Conservation (phyloP, 2,113 vertebrate genomes). For the Platanista minor region DNA sequence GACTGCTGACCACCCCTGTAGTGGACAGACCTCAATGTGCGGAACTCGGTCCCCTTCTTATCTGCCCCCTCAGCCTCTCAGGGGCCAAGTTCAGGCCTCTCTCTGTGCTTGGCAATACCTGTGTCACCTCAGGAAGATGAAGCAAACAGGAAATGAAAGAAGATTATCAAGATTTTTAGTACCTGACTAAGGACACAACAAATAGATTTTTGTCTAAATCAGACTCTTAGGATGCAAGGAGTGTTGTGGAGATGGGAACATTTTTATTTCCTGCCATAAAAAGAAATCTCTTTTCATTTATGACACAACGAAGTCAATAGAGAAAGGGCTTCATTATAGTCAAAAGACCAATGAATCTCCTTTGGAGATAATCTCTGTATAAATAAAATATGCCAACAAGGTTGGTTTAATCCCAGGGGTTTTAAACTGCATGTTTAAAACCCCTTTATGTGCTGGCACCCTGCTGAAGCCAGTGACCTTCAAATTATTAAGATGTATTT, state of each 20-base stretch:
- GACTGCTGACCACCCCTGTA: too few relatives aligned
- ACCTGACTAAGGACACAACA: constrained; percentile 13
- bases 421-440: constrained; percentile 47
- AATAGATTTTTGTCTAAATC: constrained; percentile 45
- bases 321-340: neutral
- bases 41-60: neutral
- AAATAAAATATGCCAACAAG: constrained; percentile 61
- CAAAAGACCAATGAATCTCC: constrained; percentile 65
- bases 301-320: constrained; percentile 53
- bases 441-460: constrained; percentile 51
- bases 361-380: constrained; percentile 61
- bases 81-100: neutral
- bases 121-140: neutral
- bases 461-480: constrained; percentile 68
- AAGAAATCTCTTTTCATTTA: constrained; percentile 65
- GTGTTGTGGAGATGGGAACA: neutral
- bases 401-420: constrained; percentile 60
- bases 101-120: neutral
- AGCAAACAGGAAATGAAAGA: constrained; percentile 48
- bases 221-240: constrained; percentile 33
- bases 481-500: constrained; percentile 64
- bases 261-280: constrained; percentile 60
- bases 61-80: neutral
- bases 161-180: neutral
- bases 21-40: neutral